Conservation (phyloP, 2,113 vertebrate genomes). For the Centropus bengalensis region DNA sequence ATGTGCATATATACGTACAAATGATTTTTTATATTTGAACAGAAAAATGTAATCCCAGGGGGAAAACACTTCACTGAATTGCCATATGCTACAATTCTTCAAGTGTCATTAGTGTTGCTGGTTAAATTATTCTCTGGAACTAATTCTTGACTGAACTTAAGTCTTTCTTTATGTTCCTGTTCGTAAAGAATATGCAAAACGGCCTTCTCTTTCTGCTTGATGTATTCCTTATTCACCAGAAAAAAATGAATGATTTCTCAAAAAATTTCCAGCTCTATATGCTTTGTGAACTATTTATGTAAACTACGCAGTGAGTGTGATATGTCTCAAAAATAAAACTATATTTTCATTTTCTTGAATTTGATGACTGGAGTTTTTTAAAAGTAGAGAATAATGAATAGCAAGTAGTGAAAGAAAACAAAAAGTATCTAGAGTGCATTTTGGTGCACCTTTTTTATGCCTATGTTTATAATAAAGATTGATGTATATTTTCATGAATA, state of each 20-base stretch:
- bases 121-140: neutral
- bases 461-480: neutral
- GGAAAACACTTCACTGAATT: neutral
- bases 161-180: neutral
- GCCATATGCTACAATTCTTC: neutral
- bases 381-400: neutral
- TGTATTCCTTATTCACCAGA: neutral
- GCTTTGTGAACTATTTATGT: neutral
- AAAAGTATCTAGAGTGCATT: neutral
- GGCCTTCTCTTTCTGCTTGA: neutral
- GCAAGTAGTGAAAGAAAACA: neutral
- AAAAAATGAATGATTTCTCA: neutral
- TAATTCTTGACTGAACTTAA: neutral
- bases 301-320: neutral
- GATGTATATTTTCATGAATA: neutral
- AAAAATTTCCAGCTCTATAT: neutral
- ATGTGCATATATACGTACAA: neutral
- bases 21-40: neutral
- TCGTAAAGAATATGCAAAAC: constrained; percentile 1
- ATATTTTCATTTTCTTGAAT: neutral
- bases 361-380: neutral
- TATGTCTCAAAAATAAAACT: neutral
- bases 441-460: neutral
- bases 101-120: neutral
- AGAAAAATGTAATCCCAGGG: neutral